Evolutionary conservation across 2,113 vertebrate species (phyloP), one percentile per base, ranked within the genome.

Genomic region (Ahaetulla prasina): DNA sequence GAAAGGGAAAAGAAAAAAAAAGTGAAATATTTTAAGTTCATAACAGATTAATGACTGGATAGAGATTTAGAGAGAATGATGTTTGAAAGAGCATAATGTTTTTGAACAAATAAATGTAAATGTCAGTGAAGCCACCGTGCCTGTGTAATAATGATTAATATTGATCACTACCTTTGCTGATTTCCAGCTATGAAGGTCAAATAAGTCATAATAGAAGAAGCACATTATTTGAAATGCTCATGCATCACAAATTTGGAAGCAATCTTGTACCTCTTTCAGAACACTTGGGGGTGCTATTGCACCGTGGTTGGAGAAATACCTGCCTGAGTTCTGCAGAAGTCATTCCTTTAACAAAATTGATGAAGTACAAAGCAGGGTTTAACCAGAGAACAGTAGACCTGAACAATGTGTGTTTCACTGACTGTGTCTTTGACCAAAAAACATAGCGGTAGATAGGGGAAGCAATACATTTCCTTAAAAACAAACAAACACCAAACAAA

Each of bases 221-320:
- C 0, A 18, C 8, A 63, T 80, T 22, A 8, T 91, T 92, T 80
- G 49, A 49, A 93, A 85, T 5, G 90, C 2, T 87, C 35, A 3
- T 80, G 60, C n/a, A 0, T 43, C 14, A 47, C 22, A n/a, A 85
- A 91, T 35, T 11, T 23, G 3, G 55, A 91, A 74, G 52, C 49
- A 39, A 7, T 74, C 9, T 30, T 53, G 35, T 93, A 97, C 86
- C 92, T 0, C 0, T 3, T 0, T 4, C 14, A 0, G 49, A 88
- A 91, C 97, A 95, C 97, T 88, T 0, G 97, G 95, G 96, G 97
- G 97, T 97, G 96, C 10, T 97, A 93, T 98, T 97, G 96, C 57
- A 95, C 91, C 14, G 0, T 92, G 93, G 16, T 94, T 95, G 35
- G 89, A 0, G 0, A 50, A 25, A 52, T 10, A 0, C 0, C 54